A percentile compares a stretch with the other conserved stretches of the same genome.
Evolutionary conservation across 1,140 invertebrate species (phyloP).

Genomic region (Spodoptera litura): DNA sequence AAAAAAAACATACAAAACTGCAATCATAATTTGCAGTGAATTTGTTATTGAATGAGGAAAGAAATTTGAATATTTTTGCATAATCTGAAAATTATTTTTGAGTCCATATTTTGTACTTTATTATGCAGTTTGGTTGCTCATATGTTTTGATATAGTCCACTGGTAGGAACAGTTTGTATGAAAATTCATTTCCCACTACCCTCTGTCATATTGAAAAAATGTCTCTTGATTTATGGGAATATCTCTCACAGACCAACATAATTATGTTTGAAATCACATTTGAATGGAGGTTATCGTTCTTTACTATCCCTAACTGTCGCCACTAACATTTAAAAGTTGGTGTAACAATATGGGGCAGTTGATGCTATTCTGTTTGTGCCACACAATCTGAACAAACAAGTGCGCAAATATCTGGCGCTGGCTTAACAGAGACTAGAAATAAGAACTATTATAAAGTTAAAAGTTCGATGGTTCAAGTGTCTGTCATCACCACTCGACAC

Average conservation of each 20-base stretch:
- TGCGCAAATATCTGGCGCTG: too few species aligned
- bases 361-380: too few species aligned
- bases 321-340: too few species aligned
- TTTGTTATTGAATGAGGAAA: constrained; percentile 35
- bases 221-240: neutral
- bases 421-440: too few species aligned
- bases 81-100: constrained; percentile 43
- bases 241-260: too few species aligned
- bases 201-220: neutral
- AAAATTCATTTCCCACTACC: neutral
- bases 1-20: neutral
- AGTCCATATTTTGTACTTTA: constrained; percentile 37
- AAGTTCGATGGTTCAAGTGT: too few species aligned
- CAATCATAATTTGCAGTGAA: constrained; percentile 10
- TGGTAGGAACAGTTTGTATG: neutral
- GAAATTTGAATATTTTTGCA: constrained; percentile 45
- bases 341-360: too few species aligned
- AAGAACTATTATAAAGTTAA: too few species aligned
- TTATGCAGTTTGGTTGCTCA: constrained; percentile 30
- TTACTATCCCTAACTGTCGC: too few species aligned
- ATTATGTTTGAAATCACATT: neutral
- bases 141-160: constrained; percentile 21
- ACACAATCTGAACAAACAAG: too few species aligned
- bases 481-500: too few species aligned
- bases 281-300: too few species aligned